A percentile compares a stretch with the other conserved stretches of the same genome.
These are phyloP conservation scores for Germaria angustata DNA, from an alignment of 2,888 invertebrate genomes.

Conservation along the genomic window DNA sequence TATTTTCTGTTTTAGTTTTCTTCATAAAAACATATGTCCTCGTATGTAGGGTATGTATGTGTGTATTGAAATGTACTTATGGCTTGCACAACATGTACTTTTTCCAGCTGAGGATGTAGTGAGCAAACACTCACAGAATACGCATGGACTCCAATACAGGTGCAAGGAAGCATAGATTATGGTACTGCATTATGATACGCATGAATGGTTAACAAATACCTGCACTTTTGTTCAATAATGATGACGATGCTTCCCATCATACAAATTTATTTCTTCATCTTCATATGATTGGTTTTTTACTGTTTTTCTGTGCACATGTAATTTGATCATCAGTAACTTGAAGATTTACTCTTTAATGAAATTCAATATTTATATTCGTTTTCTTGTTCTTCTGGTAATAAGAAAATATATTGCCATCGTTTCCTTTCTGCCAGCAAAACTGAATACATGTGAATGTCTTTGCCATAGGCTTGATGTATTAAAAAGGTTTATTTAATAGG, in stretches of 20 bases:
- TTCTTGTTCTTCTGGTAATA: neutral
- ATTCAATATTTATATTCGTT: conserved; percentile 23
- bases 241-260: conserved; percentile 20
- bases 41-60: too few relatives aligned
- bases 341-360: conserved; percentile 27
- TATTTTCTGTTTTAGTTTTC: neutral
- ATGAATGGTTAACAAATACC: conserved; percentile 44
- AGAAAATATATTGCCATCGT: neutral
- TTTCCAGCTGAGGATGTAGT: neutral
- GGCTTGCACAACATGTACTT: neutral
- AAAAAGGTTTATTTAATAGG: conserved; percentile 15
- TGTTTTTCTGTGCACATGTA: neutral
- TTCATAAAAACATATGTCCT: neutral
- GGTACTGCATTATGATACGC: conserved; percentile 38
- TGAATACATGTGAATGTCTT: neutral
- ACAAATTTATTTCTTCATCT: conserved; percentile 20
- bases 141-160: neutral
- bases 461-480: conserved; percentile 21
- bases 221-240: conserved; percentile 49
- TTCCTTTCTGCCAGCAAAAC: too few relatives aligned
- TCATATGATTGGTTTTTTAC: neutral
- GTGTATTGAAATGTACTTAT: conserved; percentile 29
- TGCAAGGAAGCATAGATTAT: neutral
- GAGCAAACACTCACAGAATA: neutral
- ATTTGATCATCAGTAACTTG: conserved; percentile 17